Evolutionary conservation across 2,797 vertebrate genomes (phyloP), one percentile per base, ranked within the genome.

Genomic region (Gymnoscopelus braueri): DNA sequence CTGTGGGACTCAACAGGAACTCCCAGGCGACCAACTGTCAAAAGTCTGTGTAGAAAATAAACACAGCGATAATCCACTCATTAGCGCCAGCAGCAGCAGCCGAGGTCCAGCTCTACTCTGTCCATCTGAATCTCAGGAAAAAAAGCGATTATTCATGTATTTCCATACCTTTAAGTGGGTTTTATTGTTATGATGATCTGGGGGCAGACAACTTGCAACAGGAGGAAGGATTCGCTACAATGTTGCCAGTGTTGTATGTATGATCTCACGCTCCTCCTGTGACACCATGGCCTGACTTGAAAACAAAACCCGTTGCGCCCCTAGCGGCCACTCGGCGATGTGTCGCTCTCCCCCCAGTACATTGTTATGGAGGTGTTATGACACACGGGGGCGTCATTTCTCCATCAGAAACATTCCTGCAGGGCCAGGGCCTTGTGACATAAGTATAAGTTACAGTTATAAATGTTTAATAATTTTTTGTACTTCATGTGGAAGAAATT

Each of bases 381-480:
- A 39, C 86, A 74, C 89, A 74, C 24, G 29, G 64, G 10, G 84
- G 84, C 26, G 82, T 80, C 64, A 75, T 59, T 48, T 4, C 15
- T 4, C 64, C 63, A 19, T 14, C 1, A 24, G 5, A 68, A 3
- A 68, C 3, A 51, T 35, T 5, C 3, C 26, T 35, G 32, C 32
- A 35, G 32, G 26, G 5, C 26, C 19, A 19, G 19, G 1, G 29
- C 29, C 29, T 32, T 32, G 3, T 32, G 29, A 32, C 19, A 19
- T 19, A 19, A 19, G 19, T 19, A 19, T 19, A 19, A 19, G 6
- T 35, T 35, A 35, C 32, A 32, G 29, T 32, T 32, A 35, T 35
- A 35, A 5, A 35, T 35, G 32, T 35, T 35, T 35, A 35, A 35
- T 35, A 7, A 0, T 1, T 35, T 35, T 35, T 35, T 35, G 32